phyloP scores from a whole-genome alignment of 2,797 vertebrate species.

The Crax fasciolata region DNA sequence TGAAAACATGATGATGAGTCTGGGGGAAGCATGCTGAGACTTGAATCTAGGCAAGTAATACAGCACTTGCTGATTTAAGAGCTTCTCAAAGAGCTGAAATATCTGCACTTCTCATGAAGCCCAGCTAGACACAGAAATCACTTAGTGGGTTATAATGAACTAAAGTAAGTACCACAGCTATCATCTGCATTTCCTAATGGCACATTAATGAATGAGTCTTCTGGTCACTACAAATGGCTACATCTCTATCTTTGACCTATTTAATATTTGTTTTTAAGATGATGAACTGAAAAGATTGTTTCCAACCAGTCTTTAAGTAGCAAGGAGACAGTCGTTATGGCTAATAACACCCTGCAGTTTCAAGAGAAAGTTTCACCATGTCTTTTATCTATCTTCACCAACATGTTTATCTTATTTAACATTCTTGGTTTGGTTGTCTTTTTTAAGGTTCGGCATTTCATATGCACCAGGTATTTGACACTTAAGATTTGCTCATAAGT shows the following conservation, averaged over 20 bases:
- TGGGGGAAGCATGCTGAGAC: background rate
- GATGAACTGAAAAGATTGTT: conserved; percentile 31
- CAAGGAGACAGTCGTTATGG: background rate
- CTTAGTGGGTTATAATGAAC: background rate
- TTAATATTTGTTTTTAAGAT: conserved; percentile 18
- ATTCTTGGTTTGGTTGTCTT: background rate
- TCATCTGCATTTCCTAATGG: conserved; percentile 22
- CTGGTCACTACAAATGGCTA: background rate
- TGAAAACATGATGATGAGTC: background rate
- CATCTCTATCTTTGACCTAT: conserved; percentile 9
- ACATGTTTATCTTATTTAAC: background rate
- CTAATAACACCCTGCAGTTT: background rate
- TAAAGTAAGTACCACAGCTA: background rate
- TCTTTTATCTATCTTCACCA: background rate
- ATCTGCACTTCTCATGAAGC: background rate
- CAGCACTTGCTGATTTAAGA: conserved; percentile 3
- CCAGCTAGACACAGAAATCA: conserved; percentile 24
- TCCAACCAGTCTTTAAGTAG: conserved; percentile 43
- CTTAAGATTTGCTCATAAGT: background rate
- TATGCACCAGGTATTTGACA: background rate
- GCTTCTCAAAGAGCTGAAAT: conserved; percentile 11
- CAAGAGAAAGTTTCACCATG: background rate
- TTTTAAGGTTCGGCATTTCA: conserved; percentile 6
- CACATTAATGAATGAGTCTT: background rate
- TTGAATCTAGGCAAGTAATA: background rate